Conservation (phyloP, 2,888 invertebrate genomes). For the Acanthosepion esculentum region DNA sequence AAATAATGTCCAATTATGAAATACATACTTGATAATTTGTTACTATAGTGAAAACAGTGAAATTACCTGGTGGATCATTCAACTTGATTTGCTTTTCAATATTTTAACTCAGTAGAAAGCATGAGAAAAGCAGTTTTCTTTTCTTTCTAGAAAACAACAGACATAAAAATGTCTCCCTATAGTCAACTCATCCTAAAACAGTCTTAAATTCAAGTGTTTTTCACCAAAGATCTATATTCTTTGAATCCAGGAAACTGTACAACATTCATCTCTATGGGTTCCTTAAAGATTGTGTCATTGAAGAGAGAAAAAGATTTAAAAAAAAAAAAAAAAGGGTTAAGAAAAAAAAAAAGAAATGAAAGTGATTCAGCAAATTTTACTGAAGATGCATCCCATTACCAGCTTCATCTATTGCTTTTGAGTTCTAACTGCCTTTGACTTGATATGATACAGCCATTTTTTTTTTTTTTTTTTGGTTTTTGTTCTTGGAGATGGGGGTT, state of each 20-base stretch:
- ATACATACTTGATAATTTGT: no score
- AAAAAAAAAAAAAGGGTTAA: not conserved
- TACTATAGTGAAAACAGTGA: no score
- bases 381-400: not conserved
- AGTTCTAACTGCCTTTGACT: not conserved
- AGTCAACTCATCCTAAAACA: not conserved
- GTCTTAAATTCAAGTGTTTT: no score
- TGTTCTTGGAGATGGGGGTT: not conserved
- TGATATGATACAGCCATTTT: not conserved
- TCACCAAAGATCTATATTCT: not conserved
- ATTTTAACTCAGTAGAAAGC: not conserved
- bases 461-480: not conserved
- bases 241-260: not conserved
- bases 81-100: not conserved
- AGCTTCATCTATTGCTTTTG: not conserved
- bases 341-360: not conserved
- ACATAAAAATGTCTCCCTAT: not conserved
- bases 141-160: not conserved
- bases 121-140: not conserved
- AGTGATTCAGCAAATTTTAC: not conserved
- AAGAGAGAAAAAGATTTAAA: not conserved
- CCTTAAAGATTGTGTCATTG: not conserved
- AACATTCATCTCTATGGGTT: not conserved
- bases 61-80: no score
- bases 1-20: no score